Percentiles rank a stretch among this genome's conserved stretches.
Evolutionary conservation across 2,797 vertebrate species (phyloP).

Genomic region (Intellagama lesueurii): DNA sequence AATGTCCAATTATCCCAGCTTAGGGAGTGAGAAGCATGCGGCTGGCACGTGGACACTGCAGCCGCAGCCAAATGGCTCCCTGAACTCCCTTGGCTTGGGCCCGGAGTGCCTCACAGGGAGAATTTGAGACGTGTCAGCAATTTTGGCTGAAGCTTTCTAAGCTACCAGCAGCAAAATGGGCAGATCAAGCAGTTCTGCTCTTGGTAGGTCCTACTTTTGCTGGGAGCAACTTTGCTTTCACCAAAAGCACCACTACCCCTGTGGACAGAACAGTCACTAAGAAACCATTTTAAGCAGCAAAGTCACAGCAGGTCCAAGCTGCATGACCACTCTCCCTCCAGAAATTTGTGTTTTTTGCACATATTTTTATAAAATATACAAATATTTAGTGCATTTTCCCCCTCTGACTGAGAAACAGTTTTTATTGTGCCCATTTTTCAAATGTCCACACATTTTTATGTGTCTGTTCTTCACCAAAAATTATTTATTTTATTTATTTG

Average conservation of each 20-base stretch:
- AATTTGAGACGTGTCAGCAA: conserved; percentile 51
- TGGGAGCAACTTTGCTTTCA: rapidly evolving
- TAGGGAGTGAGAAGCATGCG: conserved; percentile 33
- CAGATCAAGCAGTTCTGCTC: background rate
- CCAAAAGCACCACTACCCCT: rapidly evolving
- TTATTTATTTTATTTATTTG: no score
- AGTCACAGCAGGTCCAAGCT: no score
- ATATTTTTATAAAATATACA: background rate
- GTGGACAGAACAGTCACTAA: rapidly evolving
- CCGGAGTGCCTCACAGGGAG: background rate
- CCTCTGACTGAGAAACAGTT: background rate
- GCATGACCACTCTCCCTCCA: no score
- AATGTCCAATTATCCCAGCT: conserved; percentile 63
- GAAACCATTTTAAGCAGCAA: background rate
- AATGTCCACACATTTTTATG: background rate
- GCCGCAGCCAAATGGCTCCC: conserved; percentile 53
- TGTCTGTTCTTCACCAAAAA: background rate
- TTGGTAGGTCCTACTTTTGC: no score
- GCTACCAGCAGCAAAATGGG: background rate
- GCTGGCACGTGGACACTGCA: conserved; percentile 24
- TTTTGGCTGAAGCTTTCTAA: background rate
- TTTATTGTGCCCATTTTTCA: background rate
- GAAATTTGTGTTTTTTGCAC: background rate
- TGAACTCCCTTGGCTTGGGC: conserved; percentile 27
- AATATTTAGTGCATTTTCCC: no score